A percentile compares a stretch with the other conserved stretches of the same genome.
Evolutionary conservation across 2,797 vertebrate genomes (phyloP).

Genomic region (Percopsis omiscomaycus): DNA sequence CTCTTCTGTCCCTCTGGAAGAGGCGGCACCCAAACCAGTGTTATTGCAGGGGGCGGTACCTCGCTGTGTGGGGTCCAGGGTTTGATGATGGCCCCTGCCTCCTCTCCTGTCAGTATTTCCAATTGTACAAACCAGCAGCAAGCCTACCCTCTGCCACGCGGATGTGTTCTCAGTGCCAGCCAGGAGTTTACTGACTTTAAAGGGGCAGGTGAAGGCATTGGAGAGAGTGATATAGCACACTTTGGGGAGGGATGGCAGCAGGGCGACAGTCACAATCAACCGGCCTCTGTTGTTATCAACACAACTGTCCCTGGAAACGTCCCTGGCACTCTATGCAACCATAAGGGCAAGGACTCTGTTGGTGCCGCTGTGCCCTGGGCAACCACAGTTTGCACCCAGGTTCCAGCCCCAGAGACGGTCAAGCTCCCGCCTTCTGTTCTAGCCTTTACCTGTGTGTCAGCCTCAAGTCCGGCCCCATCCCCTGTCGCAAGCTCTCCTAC

Average conservation of each 20-base stretch:
- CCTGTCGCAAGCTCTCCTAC: conserved; percentile 12
- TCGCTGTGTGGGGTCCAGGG: conserved; percentile 23
- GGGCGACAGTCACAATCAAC: neutral
- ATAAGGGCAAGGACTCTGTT: conserved; percentile 38
- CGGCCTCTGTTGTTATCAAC: neutral
- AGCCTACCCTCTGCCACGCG: conserved; percentile 37
- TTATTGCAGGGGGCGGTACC: conserved; percentile 67
- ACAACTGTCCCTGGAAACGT: conserved; percentile 24
- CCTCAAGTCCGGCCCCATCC: conserved; percentile 22
- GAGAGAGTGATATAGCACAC: conserved; percentile 76
- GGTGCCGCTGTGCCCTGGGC: conserved; percentile 25
- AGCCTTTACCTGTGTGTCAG: conserved; percentile 17
- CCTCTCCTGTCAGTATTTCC: conserved; percentile 57
- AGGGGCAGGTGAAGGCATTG: conserved; percentile 82
- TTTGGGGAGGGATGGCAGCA: conserved; percentile 60
- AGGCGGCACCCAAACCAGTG: conserved; percentile 68
- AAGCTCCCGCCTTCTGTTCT: conserved; percentile 19
- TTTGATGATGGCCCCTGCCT: conserved; percentile 15
- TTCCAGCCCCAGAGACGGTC: conserved; percentile 8
- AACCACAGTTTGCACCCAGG: conserved; percentile 37
- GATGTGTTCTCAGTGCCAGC: conserved; percentile 67
- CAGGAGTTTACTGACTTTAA: conserved; percentile 95
- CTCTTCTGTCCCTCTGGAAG: conserved; percentile 36
- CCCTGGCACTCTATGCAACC: conserved; percentile 33
- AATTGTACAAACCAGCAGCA: conserved; percentile 55